These are phyloP conservation scores for Lerema accius DNA, from an alignment of 1,140 invertebrate genomes.

Conservation along the genomic window DNA sequence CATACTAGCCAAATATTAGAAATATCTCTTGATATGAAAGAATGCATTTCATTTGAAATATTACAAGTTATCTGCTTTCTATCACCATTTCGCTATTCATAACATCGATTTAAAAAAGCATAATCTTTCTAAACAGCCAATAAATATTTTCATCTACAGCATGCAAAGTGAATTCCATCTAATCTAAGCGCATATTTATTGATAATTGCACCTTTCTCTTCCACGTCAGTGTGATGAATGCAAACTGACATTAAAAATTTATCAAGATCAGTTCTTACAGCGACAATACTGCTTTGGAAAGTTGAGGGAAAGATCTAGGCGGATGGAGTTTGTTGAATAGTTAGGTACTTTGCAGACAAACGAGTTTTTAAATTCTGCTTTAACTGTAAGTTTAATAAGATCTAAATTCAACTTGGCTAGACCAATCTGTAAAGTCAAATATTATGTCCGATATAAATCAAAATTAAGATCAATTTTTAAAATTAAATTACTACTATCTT, in stretches of 20 bases:
- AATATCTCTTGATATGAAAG: too few relatives aligned
- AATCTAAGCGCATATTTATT: constrained; percentile 17
- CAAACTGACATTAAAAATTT: constrained; percentile 24
- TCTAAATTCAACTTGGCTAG: background rate
- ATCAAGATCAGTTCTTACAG: constrained; percentile 34
- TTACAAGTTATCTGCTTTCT: background rate
- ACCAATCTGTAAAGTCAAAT: too few relatives aligned
- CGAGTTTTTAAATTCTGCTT: background rate
- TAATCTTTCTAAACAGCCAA: background rate
- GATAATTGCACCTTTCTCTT: constrained; percentile 28
- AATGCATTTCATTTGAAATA: too few relatives aligned
- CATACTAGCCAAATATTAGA: too few relatives aligned
- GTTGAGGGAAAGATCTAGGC: constrained; percentile 33
- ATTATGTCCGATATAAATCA: too few relatives aligned
- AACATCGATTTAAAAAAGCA: background rate
- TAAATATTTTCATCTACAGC: constrained; percentile 18
- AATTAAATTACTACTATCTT: too few relatives aligned
- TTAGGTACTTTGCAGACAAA: background rate
- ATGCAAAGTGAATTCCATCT: constrained; percentile 16
- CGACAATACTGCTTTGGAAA: constrained; percentile 42
- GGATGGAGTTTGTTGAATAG: background rate
- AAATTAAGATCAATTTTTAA: too few relatives aligned
- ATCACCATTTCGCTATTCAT: background rate
- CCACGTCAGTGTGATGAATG: constrained; percentile 24
- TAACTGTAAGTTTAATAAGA: background rate